A percentile compares a stretch with the other conserved stretches of the same genome.
These are phyloP conservation scores for Ispidina picta DNA, from an alignment of 2,797 vertebrate genomes.

Conservation along the genomic window DNA sequence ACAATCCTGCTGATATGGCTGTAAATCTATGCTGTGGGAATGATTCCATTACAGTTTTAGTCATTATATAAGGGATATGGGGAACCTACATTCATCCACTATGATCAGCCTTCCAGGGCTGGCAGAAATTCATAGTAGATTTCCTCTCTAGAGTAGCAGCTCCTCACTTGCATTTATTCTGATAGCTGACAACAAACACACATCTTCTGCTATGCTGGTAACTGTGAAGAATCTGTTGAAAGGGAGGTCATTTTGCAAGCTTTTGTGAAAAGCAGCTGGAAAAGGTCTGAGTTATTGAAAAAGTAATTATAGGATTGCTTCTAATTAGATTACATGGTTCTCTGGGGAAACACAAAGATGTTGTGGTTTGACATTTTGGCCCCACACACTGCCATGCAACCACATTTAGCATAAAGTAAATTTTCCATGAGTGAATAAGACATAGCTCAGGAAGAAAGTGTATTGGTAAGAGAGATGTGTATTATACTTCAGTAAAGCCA, in stretches of 20 bases:
- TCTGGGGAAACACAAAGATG: neutral
- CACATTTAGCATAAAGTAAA: neutral
- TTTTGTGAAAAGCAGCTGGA: neutral
- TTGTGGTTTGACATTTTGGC: conserved; percentile 26
- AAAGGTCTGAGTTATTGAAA: conserved; percentile 10
- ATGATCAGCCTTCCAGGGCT: neutral
- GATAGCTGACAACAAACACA: neutral
- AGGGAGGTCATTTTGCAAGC: neutral
- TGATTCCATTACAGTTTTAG: neutral
- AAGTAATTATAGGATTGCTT: conserved; percentile 28
- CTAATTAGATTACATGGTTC: conserved; percentile 7
- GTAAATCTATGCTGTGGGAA: neutral
- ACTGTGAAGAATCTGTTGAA: neutral
- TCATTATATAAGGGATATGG: neutral
- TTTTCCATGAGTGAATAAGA: neutral
- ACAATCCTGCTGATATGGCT: neutral
- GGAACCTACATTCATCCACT: neutral
- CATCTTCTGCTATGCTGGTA: neutral
- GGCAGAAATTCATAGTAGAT: neutral
- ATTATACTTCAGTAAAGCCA: neutral
- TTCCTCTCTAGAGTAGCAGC: neutral
- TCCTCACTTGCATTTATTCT: neutral
- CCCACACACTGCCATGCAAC: neutral
- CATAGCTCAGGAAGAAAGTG: neutral
- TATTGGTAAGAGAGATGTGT: neutral